phyloP scores from a whole-genome alignment of 2,797 vertebrate species.

The Neosilurus mollespiculum region DNA sequence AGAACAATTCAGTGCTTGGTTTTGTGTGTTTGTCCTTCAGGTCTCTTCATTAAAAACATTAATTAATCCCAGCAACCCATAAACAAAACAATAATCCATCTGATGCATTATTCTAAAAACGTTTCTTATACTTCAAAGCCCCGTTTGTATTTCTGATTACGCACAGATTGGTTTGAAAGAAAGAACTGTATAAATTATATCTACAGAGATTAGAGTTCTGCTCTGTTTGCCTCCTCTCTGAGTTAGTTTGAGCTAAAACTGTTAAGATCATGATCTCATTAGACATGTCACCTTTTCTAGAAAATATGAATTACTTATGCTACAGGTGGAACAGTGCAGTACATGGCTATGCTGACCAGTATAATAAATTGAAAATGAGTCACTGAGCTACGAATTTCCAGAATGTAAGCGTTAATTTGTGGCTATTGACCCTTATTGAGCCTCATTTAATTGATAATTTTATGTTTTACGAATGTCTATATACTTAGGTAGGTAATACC shows the following conservation, averaged over 20 bases:
- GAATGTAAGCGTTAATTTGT: background rate
- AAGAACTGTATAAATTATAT: background rate
- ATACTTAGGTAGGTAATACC: no score
- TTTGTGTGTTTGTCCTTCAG: slow-evolving; percentile 28
- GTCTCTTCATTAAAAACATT: slow-evolving; percentile 19
- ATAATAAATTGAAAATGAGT: background rate
- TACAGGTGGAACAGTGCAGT: no score
- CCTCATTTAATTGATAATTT: background rate
- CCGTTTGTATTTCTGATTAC: slow-evolving; percentile 4
- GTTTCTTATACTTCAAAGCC: slow-evolving; percentile 13
- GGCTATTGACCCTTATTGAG: background rate
- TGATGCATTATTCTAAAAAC: slow-evolving; percentile 30
- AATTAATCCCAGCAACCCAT: slow-evolving; percentile 17
- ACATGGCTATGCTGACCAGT: background rate
- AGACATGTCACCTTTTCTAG: background rate
- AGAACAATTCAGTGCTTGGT: background rate
- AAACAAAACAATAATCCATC: background rate
- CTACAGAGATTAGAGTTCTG: background rate
- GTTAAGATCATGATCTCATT: background rate
- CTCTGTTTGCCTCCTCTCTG: background rate
- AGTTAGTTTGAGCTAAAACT: background rate
- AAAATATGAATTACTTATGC: background rate
- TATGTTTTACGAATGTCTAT: no score
- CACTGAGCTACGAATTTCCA: background rate
- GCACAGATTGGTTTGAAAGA: slow-evolving; percentile 7